Percentiles rank a stretch among this genome's conserved stretches.
phyloP scores from a whole-genome alignment of 2,113 vertebrate species.

The Odocoileus hemionus region DNA sequence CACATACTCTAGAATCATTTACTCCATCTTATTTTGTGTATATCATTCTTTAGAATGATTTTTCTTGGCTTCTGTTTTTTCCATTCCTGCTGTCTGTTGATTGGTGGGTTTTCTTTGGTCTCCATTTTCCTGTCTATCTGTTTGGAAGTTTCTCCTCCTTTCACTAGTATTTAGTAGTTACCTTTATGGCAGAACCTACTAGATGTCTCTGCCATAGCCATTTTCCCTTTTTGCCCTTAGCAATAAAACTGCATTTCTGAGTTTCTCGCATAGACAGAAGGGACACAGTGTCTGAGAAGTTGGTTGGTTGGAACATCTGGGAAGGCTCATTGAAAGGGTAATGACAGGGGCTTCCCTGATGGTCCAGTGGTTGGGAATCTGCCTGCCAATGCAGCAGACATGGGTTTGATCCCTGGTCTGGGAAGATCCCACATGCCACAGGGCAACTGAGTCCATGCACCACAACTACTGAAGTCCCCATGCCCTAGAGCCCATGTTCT shows the following conservation, averaged over 20 bases:
- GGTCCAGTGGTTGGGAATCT: neutral
- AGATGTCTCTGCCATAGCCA: neutral
- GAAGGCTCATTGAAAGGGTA: neutral
- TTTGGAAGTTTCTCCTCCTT: neutral
- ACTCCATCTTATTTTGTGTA: neutral
- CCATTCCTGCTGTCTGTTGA: neutral
- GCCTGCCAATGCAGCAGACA: neutral
- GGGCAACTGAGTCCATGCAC: neutral
- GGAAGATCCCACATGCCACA: neutral
- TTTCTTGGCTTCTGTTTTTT: neutral
- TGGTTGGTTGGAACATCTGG: neutral
- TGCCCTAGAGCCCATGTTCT: neutral
- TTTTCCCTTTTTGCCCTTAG: neutral
- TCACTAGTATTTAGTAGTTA: neutral
- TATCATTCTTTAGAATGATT: neutral
- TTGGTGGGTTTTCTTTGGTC: neutral
- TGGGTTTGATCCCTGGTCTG: neutral
- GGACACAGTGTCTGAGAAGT: neutral
- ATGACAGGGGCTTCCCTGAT: neutral
- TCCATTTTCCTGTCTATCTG: neutral
- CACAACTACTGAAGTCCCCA: neutral
- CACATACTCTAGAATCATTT: neutral
- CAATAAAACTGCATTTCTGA: neutral
- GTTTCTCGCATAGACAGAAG: neutral
- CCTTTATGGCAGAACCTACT: neutral